These are phyloP conservation scores for Isotomurus palustris DNA, from an alignment of 2,888 invertebrate genomes.

Conservation along the genomic window DNA sequence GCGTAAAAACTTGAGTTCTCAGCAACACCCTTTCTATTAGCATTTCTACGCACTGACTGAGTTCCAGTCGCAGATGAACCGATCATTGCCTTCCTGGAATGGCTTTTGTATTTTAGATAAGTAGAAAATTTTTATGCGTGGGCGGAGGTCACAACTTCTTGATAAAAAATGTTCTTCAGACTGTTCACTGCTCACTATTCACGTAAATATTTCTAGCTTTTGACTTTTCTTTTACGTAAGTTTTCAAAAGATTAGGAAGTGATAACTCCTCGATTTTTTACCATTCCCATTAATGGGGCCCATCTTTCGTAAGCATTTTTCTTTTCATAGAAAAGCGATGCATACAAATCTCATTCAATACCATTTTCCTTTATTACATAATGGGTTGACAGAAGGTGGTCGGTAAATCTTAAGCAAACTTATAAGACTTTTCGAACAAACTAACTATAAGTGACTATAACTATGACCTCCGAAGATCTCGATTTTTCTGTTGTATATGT, in stretches of 20 bases:
- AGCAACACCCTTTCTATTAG: too few relatives aligned
- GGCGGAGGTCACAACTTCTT: conserved; percentile 20
- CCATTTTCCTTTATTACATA: background rate
- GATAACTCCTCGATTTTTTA: conserved; percentile 16
- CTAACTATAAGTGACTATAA: too few relatives aligned
- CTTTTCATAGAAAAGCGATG: conserved; percentile 1
- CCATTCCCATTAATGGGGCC: conserved; percentile 17
- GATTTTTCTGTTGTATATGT: too few relatives aligned
- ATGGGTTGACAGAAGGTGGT: too few relatives aligned
- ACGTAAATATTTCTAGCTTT: background rate
- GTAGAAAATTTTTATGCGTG: conserved; percentile 38
- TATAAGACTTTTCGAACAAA: too few relatives aligned
- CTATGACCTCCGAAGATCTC: too few relatives aligned
- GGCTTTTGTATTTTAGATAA: conserved; percentile 22
- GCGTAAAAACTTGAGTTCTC: too few relatives aligned
- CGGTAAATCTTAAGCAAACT: too few relatives aligned
- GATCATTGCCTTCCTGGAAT: background rate
- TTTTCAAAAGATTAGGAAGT: conserved; percentile 23
- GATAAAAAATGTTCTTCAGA: conserved; percentile 11
- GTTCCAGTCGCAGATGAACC: background rate
- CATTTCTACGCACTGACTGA: too few relatives aligned
- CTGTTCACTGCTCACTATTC: background rate
- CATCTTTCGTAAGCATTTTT: too few relatives aligned
- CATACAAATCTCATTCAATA: conserved; percentile 1
- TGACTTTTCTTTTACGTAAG: background rate